Conservation (phyloP, 2,888 invertebrate genomes). For the Leucophora obtusa region DNA sequence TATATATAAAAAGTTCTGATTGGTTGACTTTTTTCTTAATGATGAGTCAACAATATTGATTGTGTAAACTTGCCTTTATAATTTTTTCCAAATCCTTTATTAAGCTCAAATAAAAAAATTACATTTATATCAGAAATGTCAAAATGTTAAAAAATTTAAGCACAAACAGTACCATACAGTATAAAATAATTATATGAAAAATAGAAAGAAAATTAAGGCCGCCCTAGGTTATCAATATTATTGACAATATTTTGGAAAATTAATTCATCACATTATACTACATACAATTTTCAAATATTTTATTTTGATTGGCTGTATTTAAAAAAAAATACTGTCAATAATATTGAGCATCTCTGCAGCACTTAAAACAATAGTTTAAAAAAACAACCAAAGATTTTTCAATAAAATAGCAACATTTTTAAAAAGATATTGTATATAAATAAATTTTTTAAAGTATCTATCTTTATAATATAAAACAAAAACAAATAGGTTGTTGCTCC, state of each 20-base stretch:
- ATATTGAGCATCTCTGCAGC: not conserved
- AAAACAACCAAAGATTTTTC: conserved; percentile 62
- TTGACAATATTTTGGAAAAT: too few relatives aligned
- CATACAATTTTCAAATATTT: too few relatives aligned
- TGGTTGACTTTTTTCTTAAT: too few relatives aligned
- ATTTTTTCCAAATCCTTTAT: conserved; percentile 23
- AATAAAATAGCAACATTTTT: conserved; percentile 2
- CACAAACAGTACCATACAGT: conserved; percentile 26
- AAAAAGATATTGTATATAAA: conserved; percentile 15
- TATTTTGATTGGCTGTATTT: too few relatives aligned
- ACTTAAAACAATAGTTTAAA: conserved; percentile 4
- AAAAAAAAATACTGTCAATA: conserved; percentile 1
- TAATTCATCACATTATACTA: too few relatives aligned
- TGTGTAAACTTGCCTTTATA: too few relatives aligned
- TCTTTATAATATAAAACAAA: conserved; percentile 15
- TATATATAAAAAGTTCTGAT: too few relatives aligned
- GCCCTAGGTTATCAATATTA: too few relatives aligned
- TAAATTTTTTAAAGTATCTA: conserved; percentile 12
- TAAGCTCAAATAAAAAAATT: conserved; percentile 38
- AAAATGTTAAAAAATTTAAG: conserved; percentile 12
- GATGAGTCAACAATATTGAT: too few relatives aligned
- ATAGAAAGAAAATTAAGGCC: not conserved
- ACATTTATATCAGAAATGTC: conserved; percentile 7
- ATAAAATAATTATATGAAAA: not conserved
- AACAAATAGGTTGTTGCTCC: conserved; percentile 54